Base-by-base conservation (phyloP, 2,113 vertebrate genomes). In the Ctenodactylus gundi region DNA sequence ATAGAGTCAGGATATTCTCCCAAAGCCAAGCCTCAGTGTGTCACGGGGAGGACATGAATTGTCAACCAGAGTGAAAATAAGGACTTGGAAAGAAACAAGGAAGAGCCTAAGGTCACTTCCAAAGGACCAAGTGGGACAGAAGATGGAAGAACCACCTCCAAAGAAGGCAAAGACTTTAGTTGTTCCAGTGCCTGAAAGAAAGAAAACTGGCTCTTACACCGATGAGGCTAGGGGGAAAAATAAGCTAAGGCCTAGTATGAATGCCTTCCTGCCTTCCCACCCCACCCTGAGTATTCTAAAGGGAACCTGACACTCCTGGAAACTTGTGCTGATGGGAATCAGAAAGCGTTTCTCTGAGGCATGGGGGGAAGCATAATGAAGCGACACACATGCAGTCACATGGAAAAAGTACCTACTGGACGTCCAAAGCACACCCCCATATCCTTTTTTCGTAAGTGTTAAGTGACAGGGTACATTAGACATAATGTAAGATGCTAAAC, bases 101-200 rank as follows among this genome's bases (percentile, higher is more conserved):
- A 49, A 49, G 70, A 39, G 34, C 18, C 14, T 14, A 17, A 9
- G 23, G n/a, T 2, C 1, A 27, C 39, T 67, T n/a, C n/a, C 11
- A 9, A 44, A 3, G 18, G 11, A 17, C 0, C 4, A 1, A 4
- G 1, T 17, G 31, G 6, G 62, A 11, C 14, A 67, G 46, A 65
- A 27, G 49, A 67, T 0, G 6, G 51, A 7, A 70, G 2, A 8
- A 15, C 0, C 21, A 41, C 23, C 29, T 11, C 53, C 49, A 18
- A 39, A 36, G 41, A 49, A 53, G 51, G 23, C 5, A 6, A 20
- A 21, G 12, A 29, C 18, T 31, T n/a, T 11, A 4, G 3, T 65
- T n/a, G 25, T 57, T 39, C 27, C 36, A 11, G 39, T 5, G 27
- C 14, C 17, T n/a, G 67, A 44, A 17, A 4, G 34, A 62, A 83